Conservation (phyloP, 1,140 invertebrate genomes). For the Ceratina japonica region DNA sequence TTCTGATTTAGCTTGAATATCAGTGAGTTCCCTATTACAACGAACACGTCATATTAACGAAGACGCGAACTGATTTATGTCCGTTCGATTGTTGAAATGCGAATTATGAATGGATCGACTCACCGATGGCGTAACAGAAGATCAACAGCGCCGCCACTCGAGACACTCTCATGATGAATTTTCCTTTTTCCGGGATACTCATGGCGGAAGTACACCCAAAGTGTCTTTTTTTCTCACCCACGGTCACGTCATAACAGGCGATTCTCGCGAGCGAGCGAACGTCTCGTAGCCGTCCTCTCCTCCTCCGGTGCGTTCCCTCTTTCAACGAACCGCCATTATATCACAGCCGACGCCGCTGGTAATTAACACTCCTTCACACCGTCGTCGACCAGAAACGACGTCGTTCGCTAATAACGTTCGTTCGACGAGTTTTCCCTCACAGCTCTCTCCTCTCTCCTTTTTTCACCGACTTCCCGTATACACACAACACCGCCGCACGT, state of each 20-base stretch:
- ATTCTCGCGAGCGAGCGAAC: constrained; percentile 24
- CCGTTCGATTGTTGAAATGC: not conserved
- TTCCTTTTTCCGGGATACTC: constrained; percentile 35
- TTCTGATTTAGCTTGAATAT: too few species aligned
- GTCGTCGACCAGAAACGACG: constrained; percentile 30
- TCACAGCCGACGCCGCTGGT: constrained; percentile 43
- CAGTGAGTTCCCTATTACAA: too few species aligned
- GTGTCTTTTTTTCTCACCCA: constrained; percentile 36
- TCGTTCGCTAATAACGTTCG: constrained; percentile 52
- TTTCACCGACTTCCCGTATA: not conserved
- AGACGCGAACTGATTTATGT: not conserved
- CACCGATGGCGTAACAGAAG: constrained; percentile 69
- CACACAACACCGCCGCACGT: not conserved
- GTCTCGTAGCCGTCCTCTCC: constrained; percentile 8
- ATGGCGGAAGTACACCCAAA: constrained; percentile 34
- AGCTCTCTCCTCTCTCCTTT: not conserved
- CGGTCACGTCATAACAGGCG: constrained; percentile 58
- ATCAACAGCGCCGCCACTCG: constrained; percentile 64
- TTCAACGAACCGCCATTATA: constrained; percentile 71
- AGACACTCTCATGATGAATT: constrained; percentile 64
- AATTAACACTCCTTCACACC: constrained; percentile 65
- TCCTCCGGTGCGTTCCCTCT: constrained; percentile 34
- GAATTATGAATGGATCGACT: constrained; percentile 63
- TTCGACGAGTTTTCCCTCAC: constrained; percentile 44
- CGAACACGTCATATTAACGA: not conserved